These are phyloP conservation scores for Corythoichthys haematopterus DNA, from an alignment of 2,113 vertebrate genomes.

Conservation along the genomic window DNA sequence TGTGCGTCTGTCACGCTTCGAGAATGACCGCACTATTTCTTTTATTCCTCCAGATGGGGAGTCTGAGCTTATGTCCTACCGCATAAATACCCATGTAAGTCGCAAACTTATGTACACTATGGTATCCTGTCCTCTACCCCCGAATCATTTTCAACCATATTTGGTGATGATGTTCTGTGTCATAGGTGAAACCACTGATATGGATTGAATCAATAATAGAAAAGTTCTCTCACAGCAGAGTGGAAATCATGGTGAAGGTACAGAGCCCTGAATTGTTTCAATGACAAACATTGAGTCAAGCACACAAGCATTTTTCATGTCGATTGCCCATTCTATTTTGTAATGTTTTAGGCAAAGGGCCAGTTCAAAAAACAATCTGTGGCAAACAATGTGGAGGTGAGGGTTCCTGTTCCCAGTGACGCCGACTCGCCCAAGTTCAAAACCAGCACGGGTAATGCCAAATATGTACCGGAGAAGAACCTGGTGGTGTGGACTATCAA, in stretches of 20 bases:
- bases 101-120: background rate
- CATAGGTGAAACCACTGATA: conserved; percentile 88
- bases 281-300: background rate
- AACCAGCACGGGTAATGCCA: conserved; percentile 83
- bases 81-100: conserved; percentile 85
- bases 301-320: background rate
- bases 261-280: background rate
- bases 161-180: conserved; percentile 1
- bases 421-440: conserved; percentile 92
- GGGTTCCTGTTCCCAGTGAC: conserved; percentile 88
- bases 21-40: conserved; percentile 88
- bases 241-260: conserved; percentile 96
- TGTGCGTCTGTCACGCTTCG: conserved; percentile 87
- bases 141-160: background rate
- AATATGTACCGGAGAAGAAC: conserved; percentile 87
- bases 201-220: conserved; percentile 95
- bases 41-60: conserved; percentile 91
- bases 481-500: conserved; percentile 91
- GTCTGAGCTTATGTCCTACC: conserved; percentile 94
- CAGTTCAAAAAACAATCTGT: conserved; percentile 98
- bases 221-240: conserved; percentile 89
- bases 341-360: conserved; percentile 80
- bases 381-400: conserved; percentile 89
- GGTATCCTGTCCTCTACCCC: background rate
- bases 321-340: background rate